These are phyloP conservation scores for Petroica traversi DNA, from an alignment of 2,113 vertebrate genomes.

Conservation along the genomic window DNA sequence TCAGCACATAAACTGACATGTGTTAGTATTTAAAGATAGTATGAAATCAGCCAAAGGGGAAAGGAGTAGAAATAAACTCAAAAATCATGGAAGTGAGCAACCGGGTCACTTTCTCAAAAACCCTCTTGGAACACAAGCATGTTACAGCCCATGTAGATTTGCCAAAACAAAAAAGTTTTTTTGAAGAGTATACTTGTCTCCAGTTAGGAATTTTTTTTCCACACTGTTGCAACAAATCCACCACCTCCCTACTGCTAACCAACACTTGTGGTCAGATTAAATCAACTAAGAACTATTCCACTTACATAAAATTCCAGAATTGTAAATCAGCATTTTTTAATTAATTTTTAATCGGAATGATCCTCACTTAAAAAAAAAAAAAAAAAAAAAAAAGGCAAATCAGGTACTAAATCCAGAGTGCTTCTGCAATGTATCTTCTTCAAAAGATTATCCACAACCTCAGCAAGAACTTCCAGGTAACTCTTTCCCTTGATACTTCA, in stretches of 20 bases:
- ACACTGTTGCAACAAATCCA: not conserved
- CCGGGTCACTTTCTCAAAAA: conserved; percentile 3
- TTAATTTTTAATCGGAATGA: not conserved
- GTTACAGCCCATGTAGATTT: not conserved
- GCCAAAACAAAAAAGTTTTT: not conserved
- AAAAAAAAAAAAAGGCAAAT: not conserved
- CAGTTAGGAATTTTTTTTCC: not conserved
- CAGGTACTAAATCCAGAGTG: not conserved
- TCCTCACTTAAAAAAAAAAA: not conserved
- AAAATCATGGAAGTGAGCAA: not conserved
- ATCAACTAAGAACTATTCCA: not conserved
- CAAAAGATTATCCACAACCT: not conserved
- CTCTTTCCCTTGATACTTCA: not conserved
- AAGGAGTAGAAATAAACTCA: not conserved
- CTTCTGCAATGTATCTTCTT: not conserved
- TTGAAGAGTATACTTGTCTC: not conserved
- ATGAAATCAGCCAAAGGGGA: not conserved
- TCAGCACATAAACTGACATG: not conserved
- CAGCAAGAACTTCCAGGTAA: not conserved
- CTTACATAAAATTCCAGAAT: conserved; percentile 18
- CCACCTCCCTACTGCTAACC: not conserved
- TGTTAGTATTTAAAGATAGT: not conserved
- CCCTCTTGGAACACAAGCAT: not conserved
- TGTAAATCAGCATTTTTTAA: not conserved
- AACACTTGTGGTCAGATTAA: not conserved